Conservation (phyloP, 2,797 vertebrate genomes). For the Sphenodon punctatus region DNA sequence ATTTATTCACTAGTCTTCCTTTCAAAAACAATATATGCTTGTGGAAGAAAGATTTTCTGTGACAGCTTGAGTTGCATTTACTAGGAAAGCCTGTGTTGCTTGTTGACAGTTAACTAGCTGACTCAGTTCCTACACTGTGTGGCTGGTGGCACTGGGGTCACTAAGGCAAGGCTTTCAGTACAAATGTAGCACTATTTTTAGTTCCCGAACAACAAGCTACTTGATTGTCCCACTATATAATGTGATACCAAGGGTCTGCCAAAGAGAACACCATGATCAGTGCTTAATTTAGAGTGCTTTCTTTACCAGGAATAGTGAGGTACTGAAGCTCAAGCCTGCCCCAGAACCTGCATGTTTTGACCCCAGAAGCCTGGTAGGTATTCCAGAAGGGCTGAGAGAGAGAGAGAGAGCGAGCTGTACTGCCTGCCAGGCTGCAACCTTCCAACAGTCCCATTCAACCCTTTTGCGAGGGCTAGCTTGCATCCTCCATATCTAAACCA, state of each 20-base stretch:
- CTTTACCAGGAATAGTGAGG: too few species aligned
- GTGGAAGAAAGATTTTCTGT: neutral
- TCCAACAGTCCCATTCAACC: too few species aligned
- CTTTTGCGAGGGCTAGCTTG: too few species aligned
- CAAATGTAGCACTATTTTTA: constrained; percentile 72
- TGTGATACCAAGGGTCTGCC: neutral
- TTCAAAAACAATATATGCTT: neutral
- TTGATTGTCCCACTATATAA: constrained; percentile 31
- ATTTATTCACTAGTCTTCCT: neutral
- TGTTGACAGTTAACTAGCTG: neutral
- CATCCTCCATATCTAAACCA: too few species aligned
- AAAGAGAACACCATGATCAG: too few species aligned
- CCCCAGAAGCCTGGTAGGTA: too few species aligned
- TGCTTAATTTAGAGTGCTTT: too few species aligned
- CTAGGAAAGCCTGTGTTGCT: neutral
- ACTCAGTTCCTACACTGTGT: neutral
- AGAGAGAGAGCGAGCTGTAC: too few species aligned
- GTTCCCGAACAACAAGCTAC: constrained; percentile 57
- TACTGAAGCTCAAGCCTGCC: too few species aligned
- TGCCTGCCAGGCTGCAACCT: too few species aligned
- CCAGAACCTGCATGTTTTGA: too few species aligned
- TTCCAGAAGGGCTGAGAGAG: neutral
- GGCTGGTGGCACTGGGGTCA: constrained; percentile 45
- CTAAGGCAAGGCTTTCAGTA: constrained; percentile 50
- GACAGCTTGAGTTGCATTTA: neutral